phyloP scores from a whole-genome alignment of 2,888 invertebrate genomes.

The Monopis laevigella region DNA sequence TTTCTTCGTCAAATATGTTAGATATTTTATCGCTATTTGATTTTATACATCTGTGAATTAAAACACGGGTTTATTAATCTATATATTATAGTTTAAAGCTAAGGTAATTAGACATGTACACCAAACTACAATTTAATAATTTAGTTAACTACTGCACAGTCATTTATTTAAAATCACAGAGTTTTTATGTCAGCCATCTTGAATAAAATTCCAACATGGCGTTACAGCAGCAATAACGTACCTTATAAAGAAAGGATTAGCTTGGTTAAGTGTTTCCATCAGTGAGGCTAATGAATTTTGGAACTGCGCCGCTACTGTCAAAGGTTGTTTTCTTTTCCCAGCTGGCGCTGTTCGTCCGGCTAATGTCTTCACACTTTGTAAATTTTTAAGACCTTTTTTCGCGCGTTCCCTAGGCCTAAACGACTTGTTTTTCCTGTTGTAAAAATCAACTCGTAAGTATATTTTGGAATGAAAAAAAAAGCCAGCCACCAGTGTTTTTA shows the following conservation, averaged over 20 bases:
- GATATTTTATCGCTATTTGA: constrained; percentile 94
- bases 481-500: constrained; percentile 1
- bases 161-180: too few species aligned
- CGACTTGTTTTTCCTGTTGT: constrained; percentile 91
- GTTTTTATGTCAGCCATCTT: too few species aligned
- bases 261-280: constrained; percentile 92
- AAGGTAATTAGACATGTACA: too few species aligned
- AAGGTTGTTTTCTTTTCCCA: constrained; percentile 82
- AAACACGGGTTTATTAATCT: not conserved
- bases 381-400: constrained; percentile 88
- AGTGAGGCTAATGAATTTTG: constrained; percentile 90
- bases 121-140: too few species aligned
- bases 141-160: too few species aligned
- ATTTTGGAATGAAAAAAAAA: not conserved
- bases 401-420: constrained; percentile 87
- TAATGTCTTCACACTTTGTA: constrained; percentile 91
- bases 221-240: too few species aligned
- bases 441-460: too few species aligned
- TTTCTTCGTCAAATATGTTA: constrained; percentile 92
- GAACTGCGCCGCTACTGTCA: constrained; percentile 95
- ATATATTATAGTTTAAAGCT: too few species aligned
- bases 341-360: constrained; percentile 77
- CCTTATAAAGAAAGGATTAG: constrained; percentile 68
- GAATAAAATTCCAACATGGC: too few species aligned
- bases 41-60: constrained; percentile 82